Percentiles rank a stretch among this genome's conserved stretches.
Evolutionary conservation across 2,113 vertebrate genomes (phyloP).

Genomic region (Calypte anna): DNA sequence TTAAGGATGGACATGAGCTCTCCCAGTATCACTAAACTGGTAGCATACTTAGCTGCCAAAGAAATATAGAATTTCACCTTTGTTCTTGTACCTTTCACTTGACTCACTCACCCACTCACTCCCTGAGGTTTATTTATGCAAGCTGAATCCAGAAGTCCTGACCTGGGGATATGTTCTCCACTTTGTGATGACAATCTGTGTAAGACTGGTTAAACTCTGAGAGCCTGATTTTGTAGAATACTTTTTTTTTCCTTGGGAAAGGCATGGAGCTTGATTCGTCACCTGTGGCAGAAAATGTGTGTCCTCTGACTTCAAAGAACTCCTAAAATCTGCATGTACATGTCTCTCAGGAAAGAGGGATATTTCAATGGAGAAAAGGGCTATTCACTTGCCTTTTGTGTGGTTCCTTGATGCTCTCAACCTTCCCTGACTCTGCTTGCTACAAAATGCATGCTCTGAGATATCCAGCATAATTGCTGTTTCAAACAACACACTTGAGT

Average conservation of each 20-base stretch:
- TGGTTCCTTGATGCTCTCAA: neutral
- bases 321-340: neutral
- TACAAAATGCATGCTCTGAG: neutral
- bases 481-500: neutral
- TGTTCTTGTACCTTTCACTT: slow-evolving; percentile 20
- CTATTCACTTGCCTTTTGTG: neutral
- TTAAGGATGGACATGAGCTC: neutral
- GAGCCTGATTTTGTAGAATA: neutral
- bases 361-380: neutral
- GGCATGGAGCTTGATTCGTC: neutral
- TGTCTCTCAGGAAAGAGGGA: neutral
- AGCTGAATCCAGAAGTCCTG: slow-evolving; percentile 11
- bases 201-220: neutral
- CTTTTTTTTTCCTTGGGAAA: neutral
- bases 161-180: neutral
- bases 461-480: neutral
- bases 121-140: slow-evolving; percentile 30
- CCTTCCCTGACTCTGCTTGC: neutral
- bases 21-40: neutral
- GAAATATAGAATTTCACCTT: neutral
- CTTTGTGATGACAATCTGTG: neutral
- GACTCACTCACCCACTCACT: slow-evolving; percentile 2
- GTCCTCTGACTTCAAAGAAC: neutral
- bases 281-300: neutral
- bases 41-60: neutral